A percentile compares a stretch with the other conserved stretches of the same genome.
phyloP scores from a whole-genome alignment of 53 echinoderm and acorn worm species.

The Paracentrotus lividus region DNA sequence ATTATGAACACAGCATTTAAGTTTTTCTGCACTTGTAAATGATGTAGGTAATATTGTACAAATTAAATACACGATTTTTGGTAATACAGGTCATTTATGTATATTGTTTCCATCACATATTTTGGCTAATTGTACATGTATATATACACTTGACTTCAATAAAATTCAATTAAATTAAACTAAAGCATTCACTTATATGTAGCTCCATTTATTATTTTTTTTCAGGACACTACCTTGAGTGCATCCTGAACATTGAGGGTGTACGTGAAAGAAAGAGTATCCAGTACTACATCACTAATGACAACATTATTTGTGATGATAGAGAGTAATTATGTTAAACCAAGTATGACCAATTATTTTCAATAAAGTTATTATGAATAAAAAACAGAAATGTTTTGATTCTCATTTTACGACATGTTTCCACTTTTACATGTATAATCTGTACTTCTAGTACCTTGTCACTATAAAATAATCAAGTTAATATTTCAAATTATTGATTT shows the following conservation, averaged over 20 bases:
- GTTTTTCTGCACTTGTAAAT: not conserved
- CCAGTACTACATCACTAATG: not conserved
- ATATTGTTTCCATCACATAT: too few relatives aligned
- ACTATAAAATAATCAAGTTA: not conserved
- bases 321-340: not conserved
- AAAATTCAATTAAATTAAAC: too few relatives aligned
- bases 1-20: too few relatives aligned
- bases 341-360: too few relatives aligned
- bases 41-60: too few relatives aligned
- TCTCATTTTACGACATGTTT: not conserved
- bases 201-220: not conserved
- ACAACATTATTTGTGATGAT: constrained; percentile 16
- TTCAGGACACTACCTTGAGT: not conserved
- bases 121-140: too few relatives aligned
- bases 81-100: not conserved
- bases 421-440: not conserved
- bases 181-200: too few relatives aligned
- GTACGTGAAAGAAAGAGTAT: not conserved
- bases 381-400: too few relatives aligned
- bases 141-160: too few relatives aligned
- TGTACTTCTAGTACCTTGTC: not conserved
- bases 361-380: too few relatives aligned
- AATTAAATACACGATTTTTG: too few relatives aligned
- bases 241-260: constrained; percentile 6
- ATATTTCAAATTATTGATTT: too few relatives aligned